Percentiles rank a stretch among this genome's conserved stretches.
phyloP scores from a whole-genome alignment of 2,113 vertebrate species.

The Tyto alba region DNA sequence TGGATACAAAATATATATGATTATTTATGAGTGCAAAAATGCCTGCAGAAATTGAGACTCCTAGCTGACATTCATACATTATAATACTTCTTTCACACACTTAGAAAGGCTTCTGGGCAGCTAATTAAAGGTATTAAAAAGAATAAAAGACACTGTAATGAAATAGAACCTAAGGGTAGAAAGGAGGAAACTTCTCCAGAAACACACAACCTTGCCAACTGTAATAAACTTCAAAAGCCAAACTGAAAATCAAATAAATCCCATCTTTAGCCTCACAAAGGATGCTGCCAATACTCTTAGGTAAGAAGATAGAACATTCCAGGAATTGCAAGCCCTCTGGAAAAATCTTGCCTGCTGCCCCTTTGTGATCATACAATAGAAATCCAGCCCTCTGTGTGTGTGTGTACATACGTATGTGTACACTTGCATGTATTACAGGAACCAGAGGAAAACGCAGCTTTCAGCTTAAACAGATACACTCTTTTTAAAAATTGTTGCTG shows the following conservation, averaged over 20 bases:
- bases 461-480: background rate
- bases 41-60: background rate
- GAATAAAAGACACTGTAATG: background rate
- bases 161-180: slow-evolving; percentile 8
- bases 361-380: background rate
- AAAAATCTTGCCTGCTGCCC: background rate
- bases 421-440: background rate
- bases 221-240: slow-evolving; percentile 19
- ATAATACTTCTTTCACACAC: background rate
- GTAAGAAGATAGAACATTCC: background rate
- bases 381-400: background rate
- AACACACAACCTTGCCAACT: background rate
- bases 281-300: background rate
- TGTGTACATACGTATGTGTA: background rate
- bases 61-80: background rate
- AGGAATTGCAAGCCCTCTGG: background rate
- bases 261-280: background rate
- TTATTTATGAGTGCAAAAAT: slow-evolving; percentile 4
- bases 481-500: background rate
- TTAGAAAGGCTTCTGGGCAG: background rate
- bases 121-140: slow-evolving; percentile 28
- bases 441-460: background rate
- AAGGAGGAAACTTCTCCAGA: background rate
- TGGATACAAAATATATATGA: background rate
- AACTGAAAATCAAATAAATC: background rate